phyloP scores from a whole-genome alignment of 2,888 invertebrate genomes.

The Pammene fasciana region DNA sequence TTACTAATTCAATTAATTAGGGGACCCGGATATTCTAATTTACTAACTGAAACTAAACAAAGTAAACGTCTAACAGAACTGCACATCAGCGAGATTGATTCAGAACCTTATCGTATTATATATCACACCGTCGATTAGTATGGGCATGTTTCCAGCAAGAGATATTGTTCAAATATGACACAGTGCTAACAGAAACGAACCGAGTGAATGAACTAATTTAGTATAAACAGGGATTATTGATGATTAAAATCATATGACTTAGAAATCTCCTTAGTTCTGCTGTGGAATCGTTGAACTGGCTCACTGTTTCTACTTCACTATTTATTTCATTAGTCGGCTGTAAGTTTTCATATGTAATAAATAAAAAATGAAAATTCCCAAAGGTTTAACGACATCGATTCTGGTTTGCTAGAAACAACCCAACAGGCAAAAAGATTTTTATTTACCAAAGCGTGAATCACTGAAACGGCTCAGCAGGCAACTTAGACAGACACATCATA shows the following conservation, averaged over 20 bases:
- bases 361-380: too few species aligned
- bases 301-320: too few species aligned
- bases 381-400: not conserved
- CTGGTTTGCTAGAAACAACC: too few species aligned
- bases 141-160: not conserved
- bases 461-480: not conserved
- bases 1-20: constrained; percentile 16
- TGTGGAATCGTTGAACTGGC: too few species aligned
- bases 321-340: too few species aligned
- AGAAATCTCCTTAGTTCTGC: too few species aligned
- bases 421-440: not conserved
- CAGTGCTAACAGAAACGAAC: not conserved
- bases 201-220: too few species aligned
- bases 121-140: not conserved
- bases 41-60: constrained; percentile 59
- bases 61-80: constrained; percentile 13
- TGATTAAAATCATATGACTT: too few species aligned
- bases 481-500: not conserved
- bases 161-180: not conserved
- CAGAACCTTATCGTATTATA: not conserved
- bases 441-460: not conserved
- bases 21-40: constrained; percentile 18
- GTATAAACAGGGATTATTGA: too few species aligned
- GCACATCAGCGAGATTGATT: not conserved
- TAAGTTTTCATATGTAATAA: too few species aligned